phyloP scores from a whole-genome alignment of 2,888 invertebrate species.

The Ophion slaviceki region DNA sequence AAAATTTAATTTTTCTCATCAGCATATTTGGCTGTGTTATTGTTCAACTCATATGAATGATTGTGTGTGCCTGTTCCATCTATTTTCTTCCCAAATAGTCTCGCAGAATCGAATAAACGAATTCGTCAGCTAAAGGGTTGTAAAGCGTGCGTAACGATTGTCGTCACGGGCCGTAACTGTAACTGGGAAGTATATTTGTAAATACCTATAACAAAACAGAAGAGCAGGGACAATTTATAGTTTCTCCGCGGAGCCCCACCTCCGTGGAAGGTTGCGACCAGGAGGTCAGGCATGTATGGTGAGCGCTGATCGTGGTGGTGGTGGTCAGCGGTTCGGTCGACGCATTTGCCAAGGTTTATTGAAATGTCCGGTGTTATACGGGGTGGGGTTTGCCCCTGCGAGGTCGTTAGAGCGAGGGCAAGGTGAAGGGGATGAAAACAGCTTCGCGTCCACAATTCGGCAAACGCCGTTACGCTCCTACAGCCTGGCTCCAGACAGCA shows the following conservation, averaged over 20 bases:
- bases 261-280: slow-evolving; percentile 74
- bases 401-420: slow-evolving; percentile 69
- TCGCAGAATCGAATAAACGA: slow-evolving; percentile 32
- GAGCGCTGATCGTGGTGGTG: slow-evolving; percentile 41
- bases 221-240: slow-evolving; percentile 47
- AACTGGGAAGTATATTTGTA: slow-evolving; percentile 28
- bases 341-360: slow-evolving; percentile 79
- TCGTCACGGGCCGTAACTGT: slow-evolving; percentile 21
- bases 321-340: slow-evolving; percentile 66
- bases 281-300: slow-evolving; percentile 53
- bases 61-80: neutral
- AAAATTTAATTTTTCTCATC: no score
- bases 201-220: slow-evolving; percentile 55
- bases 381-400: slow-evolving; percentile 53
- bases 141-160: slow-evolving; percentile 23
- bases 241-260: neutral
- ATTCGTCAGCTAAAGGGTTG: slow-evolving; percentile 25
- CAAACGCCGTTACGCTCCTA: slow-evolving; percentile 43
- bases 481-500: slow-evolving; percentile 43
- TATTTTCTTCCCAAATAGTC: neutral
- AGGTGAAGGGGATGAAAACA: slow-evolving; percentile 66
- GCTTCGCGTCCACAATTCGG: slow-evolving; percentile 30
- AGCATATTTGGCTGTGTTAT: no score
- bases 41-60: no score
- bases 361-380: slow-evolving; percentile 82